Base-by-base conservation (phyloP, 2,888 invertebrate species). In the Andricus curvator region DNA sequence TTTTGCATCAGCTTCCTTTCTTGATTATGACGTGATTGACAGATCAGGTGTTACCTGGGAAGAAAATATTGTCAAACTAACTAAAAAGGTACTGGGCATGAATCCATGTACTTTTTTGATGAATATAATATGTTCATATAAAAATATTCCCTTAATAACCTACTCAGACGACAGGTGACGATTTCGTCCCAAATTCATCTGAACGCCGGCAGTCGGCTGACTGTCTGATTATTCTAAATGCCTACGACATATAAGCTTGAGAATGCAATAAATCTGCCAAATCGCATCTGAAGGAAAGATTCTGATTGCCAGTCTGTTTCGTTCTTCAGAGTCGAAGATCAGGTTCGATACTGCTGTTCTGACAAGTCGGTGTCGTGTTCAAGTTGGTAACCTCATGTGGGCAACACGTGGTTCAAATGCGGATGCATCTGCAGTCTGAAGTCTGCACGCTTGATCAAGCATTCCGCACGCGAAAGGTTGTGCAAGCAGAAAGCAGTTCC, bases 311-410 rank as follows among this genome's bases (percentile, higher is more conserved):
- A 64, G 25, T 17, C 29, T 64, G 17, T 64, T 25, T 64, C 29
- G 15, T 29, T 64, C 17, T 25, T 25, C 13, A 17, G 62, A 62
- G 62, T 62, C 62, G 25, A 56, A 25, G 33, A 70, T 70, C 51
- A 70, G 51, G 29, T 51, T 70, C 29, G 29, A 33, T 86, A 86
- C 88, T 65, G 87, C 88, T 89, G 87, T 88, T 89, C 86, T 86
- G 85, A 89, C 88, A 88, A 89, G 88, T 80, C 83, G 87, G 86
- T 88, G 87, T 89, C 88, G 85, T 88, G 88, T 90, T 89, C 86
- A 84, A 86, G 84, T 83, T 86, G 84, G 84, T 85, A 87, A 85
- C 85, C 87, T 86, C 86, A 87, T 84, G 86, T 78, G 84, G 82
- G 83, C 85, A 83, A 85, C 87, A 86, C 85, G 85, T 84, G 87